Conservation (phyloP, 1,140 invertebrate genomes). For the Meloidogyne chitwoodi region DNA sequence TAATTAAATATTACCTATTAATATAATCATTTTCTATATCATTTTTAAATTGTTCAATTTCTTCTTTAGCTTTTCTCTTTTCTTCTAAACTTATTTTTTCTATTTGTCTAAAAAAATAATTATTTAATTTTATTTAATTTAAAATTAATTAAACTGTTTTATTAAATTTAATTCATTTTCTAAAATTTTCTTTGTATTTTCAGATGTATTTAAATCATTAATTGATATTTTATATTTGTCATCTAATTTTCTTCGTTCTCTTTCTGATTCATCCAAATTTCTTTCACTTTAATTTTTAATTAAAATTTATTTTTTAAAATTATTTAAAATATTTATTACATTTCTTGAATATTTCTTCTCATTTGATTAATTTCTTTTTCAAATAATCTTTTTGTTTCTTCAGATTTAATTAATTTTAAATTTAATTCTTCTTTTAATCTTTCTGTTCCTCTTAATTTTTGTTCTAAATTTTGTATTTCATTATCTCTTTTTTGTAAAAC, state of each 20-base stretch:
- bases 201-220: conserved; percentile 43
- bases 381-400: conserved; percentile 47
- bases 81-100: conserved; percentile 50
- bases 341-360: conserved; percentile 45
- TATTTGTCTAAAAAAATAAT: conserved; percentile 45
- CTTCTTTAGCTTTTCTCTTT: conserved; percentile 48
- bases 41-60: conserved; percentile 51
- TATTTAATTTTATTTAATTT: neutral
- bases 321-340: conserved; percentile 27
- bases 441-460: conserved; percentile 50
- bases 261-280: conserved; percentile 47
- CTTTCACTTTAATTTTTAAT: conserved; percentile 48
- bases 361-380: conserved; percentile 56
- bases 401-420: conserved; percentile 51
- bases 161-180: conserved; percentile 54
- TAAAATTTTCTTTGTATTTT: conserved; percentile 52
- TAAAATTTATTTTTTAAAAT: conserved; percentile 7
- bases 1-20: conserved; percentile 35
- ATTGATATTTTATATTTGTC: conserved; percentile 51
- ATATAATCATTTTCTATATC: conserved; percentile 56
- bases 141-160: conserved; percentile 39
- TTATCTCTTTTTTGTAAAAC: conserved; percentile 57
- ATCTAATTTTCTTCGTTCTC: conserved; percentile 50
- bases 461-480: conserved; percentile 57
- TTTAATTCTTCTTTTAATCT: conserved; percentile 47